phyloP scores from a whole-genome alignment of 2,888 invertebrate genomes.

The Capitulum mitella region DNA sequence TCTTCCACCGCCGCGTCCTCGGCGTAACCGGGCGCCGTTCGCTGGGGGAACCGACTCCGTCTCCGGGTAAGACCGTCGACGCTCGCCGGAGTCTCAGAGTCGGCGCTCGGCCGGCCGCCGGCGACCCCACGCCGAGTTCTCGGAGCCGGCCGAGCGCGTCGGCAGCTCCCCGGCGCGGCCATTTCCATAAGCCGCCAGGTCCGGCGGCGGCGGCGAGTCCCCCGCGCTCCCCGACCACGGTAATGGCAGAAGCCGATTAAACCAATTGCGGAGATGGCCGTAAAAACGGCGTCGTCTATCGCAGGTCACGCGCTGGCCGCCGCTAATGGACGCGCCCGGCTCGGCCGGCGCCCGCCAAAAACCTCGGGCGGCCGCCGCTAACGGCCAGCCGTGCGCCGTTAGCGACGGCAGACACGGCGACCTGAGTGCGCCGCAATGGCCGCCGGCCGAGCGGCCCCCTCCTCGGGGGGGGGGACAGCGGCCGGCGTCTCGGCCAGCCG shows the following conservation, averaged over 20 bases:
- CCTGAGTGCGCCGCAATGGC: conserved; percentile 20
- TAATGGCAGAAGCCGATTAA: conserved; percentile 6
- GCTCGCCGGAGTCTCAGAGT: too few relatives aligned
- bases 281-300: not conserved
- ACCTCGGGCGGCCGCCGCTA: not conserved
- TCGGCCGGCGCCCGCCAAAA: not conserved
- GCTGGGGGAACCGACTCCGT: too few relatives aligned
- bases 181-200: not conserved
- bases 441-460: not conserved
- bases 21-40: too few relatives aligned
- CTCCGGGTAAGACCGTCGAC: too few relatives aligned
- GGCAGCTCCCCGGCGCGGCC: too few relatives aligned
- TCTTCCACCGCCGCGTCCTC: too few relatives aligned
- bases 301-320: not conserved
- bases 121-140: too few relatives aligned
- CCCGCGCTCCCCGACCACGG: not conserved
- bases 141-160: too few relatives aligned
- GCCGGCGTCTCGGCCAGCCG: not conserved
- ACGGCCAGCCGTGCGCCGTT: not conserved
- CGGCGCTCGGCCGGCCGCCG: too few relatives aligned
- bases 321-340: not conserved
- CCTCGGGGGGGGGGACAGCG: not conserved
- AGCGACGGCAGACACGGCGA: not conserved
- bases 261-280: conserved; percentile 7
- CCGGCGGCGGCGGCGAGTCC: not conserved